Evolutionary conservation across 2,113 vertebrate species (phyloP), one percentile per base, ranked within the genome.

Genomic region (Burhinus oedicnemus): DNA sequence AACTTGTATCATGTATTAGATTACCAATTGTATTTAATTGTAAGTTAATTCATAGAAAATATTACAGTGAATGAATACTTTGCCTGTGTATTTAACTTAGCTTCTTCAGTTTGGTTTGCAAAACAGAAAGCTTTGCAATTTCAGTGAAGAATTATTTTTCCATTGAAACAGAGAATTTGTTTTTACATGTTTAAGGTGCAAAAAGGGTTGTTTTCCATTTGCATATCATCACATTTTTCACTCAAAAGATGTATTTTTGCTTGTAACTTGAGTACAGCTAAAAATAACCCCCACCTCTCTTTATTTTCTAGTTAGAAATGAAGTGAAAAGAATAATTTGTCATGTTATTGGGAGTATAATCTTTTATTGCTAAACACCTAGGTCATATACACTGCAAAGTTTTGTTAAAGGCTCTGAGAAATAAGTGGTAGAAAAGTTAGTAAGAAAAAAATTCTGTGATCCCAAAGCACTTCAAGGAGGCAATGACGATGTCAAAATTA

Each of bases 21-120:
- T 93, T 87, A 79, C 54, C 40, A 45, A 94, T 93, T 91, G 44
- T 12, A 83, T 90, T 79, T 69, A 89, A 96, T 49, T 79, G 16
- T 54, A 82, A 87, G 55, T 83, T 95, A 96, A 97, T 94, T 94
- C 54, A 83, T 70, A 77, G 81, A 83, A 87, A 89, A 93, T 86
- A 89, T 58, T 70, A 51, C 34, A n/a, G 66, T 65, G 38, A 85
- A 86, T 80, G 42, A 90, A 80, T 55, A 45, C 16, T 80, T 94
- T 66, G 12, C 10, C n/a, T 8, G 12, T 74, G 32, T 38, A 61
- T 82, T 58, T 55, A 72, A 79, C 40, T 78, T 64, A 79, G 15
- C 6, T 66, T 68, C 40, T 80, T 80, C 49, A 62, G 26, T 65
- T 81, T 42, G 21, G 20, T 74, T 70, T 84, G 29, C 34, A 83